These are phyloP conservation scores for Myripristis jacobus DNA, from an alignment of 2,797 vertebrate species.

Conservation along the genomic window DNA sequence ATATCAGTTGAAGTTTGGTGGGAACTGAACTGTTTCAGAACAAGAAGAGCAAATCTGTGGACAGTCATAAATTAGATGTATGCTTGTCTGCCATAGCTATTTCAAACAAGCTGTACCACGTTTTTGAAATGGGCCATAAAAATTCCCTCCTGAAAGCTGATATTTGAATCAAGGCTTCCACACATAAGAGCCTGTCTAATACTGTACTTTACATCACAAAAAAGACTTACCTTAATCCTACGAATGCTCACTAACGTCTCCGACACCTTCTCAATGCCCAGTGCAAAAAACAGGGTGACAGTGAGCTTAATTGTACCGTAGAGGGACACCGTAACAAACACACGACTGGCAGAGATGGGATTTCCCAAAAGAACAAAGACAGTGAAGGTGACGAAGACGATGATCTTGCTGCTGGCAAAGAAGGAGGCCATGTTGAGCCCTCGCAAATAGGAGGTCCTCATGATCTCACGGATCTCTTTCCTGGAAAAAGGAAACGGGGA, in stretches of 20 bases:
- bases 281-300: slow-evolving; percentile 89
- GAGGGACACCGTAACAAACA: slow-evolving; percentile 87
- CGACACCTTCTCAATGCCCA: slow-evolving; percentile 85
- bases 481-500: too few species aligned
- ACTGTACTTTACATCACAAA: too few species aligned
- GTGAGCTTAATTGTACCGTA: slow-evolving; percentile 87
- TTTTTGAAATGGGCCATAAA: too few species aligned
- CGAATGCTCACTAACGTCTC: slow-evolving; percentile 86
- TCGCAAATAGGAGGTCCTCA: slow-evolving; percentile 88
- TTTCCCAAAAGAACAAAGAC: slow-evolving; percentile 86
- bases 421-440: slow-evolving; percentile 90
- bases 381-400: slow-evolving; percentile 88
- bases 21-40: too few species aligned
- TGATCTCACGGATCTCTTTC: slow-evolving; percentile 87
- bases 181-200: too few species aligned
- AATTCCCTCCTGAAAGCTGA: too few species aligned
- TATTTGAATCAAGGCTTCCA: too few species aligned
- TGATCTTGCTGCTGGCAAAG: slow-evolving; percentile 88
- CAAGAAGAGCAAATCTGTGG: too few species aligned
- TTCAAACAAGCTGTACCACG: too few species aligned
- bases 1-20: too few species aligned
- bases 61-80: too few species aligned
- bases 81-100: too few species aligned
- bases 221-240: slow-evolving; percentile 83
- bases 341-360: slow-evolving; percentile 83